A percentile compares a stretch with the other conserved stretches of the same genome.
Evolutionary conservation across 2,113 vertebrate species (phyloP).

Genomic region (Chelonoidis abingdonii): DNA sequence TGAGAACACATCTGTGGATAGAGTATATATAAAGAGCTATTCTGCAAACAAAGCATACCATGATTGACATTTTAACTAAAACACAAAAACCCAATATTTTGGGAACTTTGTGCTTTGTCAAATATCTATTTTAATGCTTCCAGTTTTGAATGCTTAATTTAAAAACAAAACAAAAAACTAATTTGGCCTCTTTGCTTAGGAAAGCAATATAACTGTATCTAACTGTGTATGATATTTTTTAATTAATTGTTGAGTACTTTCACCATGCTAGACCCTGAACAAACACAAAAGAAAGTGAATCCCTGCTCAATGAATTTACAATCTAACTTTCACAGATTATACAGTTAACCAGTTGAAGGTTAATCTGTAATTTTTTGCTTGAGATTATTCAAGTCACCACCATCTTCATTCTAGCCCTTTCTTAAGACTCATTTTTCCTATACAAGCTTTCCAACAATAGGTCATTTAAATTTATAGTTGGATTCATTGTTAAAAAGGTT

Average conservation of each 20-base stretch:
- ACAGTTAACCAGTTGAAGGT: background rate
- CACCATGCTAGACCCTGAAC: background rate
- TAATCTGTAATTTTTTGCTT: slow-evolving; percentile 13
- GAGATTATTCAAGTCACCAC: background rate
- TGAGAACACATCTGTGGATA: background rate
- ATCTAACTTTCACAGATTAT: background rate
- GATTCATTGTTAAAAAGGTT: background rate
- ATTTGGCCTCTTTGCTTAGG: slow-evolving; percentile 20
- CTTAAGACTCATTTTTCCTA: background rate
- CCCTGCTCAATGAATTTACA: background rate
- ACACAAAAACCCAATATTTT: slow-evolving; percentile 43
- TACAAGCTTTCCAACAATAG: background rate
- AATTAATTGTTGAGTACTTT: background rate
- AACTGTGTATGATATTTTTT: background rate
- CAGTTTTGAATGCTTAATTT: slow-evolving; percentile 41
- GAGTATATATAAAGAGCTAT: background rate
- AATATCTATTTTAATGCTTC: slow-evolving; percentile 22
- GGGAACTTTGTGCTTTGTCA: slow-evolving; percentile 55
- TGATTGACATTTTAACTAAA: slow-evolving; percentile 43
- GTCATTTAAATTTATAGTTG: background rate
- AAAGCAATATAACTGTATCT: background rate
- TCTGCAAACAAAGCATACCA: background rate
- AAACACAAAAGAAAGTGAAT: background rate
- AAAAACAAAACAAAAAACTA: slow-evolving; percentile 65
- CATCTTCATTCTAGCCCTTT: background rate